Base-by-base conservation (phyloP, 1,140 invertebrate genomes). In the Meloidogyne floridensis region DNA sequence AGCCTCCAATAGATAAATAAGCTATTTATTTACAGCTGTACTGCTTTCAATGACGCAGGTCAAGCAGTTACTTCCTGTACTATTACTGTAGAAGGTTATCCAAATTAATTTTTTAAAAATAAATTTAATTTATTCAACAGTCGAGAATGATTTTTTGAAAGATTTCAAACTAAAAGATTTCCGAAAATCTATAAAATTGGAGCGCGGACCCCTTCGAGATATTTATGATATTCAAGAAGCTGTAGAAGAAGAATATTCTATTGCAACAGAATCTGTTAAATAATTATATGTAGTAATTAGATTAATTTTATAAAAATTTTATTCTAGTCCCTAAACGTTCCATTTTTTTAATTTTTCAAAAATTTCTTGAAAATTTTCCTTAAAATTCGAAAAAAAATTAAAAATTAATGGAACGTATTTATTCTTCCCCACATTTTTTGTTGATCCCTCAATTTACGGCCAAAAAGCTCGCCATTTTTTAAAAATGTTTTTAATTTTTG, bases 31-130 rank as follows among this genome's bases (percentile, higher is more conserved):
- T 77, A 51, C 5, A 77, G 75, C 53, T 93, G 97, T 79, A 94
- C 94, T 77, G 96, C 96, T 0, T 92, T 94, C 15, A 99, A 99
- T 91, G 93, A 96, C 2, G 96, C 96, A 20, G 97, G 96, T 10
- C 93, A 94, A 72, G 93, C 95, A n/a, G 94, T 94, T 54, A 93
- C 94, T 76, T 95, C 95, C 9, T 95, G 94, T 6, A 96, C 95
- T 92, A 92, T 98, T 8, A 93, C 95, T 86, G 94, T 98, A 10
- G 95, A 97, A 91, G 96, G 97, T 90, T 93, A 93, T 88, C 94
- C 94, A 69, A 20, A 11, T 11, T 11, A 20, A 74, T 56, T 75
- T 73, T 18, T 43, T 18, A 51, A 20, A 72, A 72, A 11, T 87
- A 82, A 77, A 73, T 88, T 87, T 53, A 86, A 20, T 5, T 83